Base-by-base conservation (phyloP, 2,113 vertebrate species). In the Sceloporus tristichus region DNA sequence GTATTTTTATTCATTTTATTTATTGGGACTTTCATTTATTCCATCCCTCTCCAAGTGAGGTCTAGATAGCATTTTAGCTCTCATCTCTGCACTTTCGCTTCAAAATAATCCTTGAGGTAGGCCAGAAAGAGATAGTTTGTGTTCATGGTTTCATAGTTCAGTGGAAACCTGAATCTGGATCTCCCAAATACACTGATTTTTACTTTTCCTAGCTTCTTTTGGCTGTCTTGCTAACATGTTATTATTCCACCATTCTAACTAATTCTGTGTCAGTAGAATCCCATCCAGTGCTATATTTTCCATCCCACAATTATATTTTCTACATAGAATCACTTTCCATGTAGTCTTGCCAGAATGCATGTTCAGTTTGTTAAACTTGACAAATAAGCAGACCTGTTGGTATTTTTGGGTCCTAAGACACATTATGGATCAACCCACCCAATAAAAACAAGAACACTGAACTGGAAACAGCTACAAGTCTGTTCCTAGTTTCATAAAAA, bases 281-380 rank as follows among this genome's bases (percentile, higher is more conserved):
- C 25, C 23, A 7, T 4, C 25, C 66, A 5, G 7, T 68, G 23
- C 7, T 68, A 19, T 13, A 83, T 88, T 13, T 14, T n/a, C 40
- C 1, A 62, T n/a, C 91, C 56, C 87, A 88, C 2, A 0, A 19
- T 62, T 42, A 54, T 5, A 91, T 42, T 75, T 95, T 1, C 18
- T 9, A 3, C 13, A 2, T 71, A 2, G 14, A 84, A 54, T 9
- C n/a, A 27, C n/a, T 16, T 59, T 59, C 29, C 14, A 42, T 48
- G 18, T 82, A 6, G 38, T 25, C 40, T 82, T 68, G n/a, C 9
- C 38, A 5, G n/a, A 38, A 38, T 62, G 2, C 18, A 81, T 56
- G 27, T 38, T 25, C 25, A 3, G 5, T 42, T 65, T 48, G 1
- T 48, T 23, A 29, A 42, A 23, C 16, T 13, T 48, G 34, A 23